These are phyloP conservation scores for Amphiura filiformis DNA, from an alignment of 35 echinoderm and acorn worm genomes.

Conservation along the genomic window DNA sequence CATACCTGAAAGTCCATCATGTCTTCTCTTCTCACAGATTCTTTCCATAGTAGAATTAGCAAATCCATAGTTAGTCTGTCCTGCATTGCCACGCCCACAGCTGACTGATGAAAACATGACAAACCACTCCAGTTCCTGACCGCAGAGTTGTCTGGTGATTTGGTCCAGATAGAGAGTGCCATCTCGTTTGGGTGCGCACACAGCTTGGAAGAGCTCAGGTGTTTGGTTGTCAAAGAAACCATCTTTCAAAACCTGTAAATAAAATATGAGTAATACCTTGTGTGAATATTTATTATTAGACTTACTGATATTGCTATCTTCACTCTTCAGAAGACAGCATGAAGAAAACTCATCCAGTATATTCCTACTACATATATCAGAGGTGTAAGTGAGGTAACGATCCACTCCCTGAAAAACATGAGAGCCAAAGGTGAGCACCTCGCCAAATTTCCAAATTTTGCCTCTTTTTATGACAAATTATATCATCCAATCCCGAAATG, in stretches of 20 bases:
- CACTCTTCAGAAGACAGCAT: no score
- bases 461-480: no score
- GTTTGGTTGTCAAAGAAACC: slow-evolving; percentile 75
- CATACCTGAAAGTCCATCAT: slow-evolving; percentile 57
- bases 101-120: slow-evolving; percentile 86
- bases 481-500: no score
- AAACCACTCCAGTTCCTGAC: slow-evolving; percentile 77
- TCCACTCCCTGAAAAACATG: no score
- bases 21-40: slow-evolving; percentile 73
- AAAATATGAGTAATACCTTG: not conserved
- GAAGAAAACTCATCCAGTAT: no score
- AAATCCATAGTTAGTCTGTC: slow-evolving; percentile 79
- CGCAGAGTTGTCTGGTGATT: slow-evolving; percentile 56
- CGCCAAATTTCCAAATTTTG: no score
- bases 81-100: slow-evolving; percentile 82
- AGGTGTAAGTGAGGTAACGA: no score
- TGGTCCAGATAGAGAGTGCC: slow-evolving; percentile 57
- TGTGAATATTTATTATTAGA: no score
- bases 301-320: no score
- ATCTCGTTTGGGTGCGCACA: slow-evolving; percentile 60
- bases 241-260: slow-evolving; percentile 67
- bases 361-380: no score
- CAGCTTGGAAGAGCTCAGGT: slow-evolving; percentile 27
- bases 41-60: slow-evolving; percentile 90
- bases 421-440: no score